Evolutionary conservation across 1,140 invertebrate species (phyloP), one percentile per base, ranked within the genome.

Genomic region (Lasioglossum baleicum): DNA sequence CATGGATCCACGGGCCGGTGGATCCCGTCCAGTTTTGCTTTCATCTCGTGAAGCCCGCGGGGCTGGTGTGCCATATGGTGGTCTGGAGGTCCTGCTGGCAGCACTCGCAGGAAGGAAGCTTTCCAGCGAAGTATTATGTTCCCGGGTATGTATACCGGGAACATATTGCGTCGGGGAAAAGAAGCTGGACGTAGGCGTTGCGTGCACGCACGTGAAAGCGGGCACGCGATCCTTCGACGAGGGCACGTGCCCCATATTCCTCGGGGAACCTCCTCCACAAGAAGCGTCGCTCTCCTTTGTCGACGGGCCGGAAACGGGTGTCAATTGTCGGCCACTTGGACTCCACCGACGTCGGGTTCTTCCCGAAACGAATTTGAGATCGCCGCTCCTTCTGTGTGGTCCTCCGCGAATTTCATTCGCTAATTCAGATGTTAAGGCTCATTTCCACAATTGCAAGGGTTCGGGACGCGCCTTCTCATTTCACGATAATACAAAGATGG

Each of bases 161-260:
- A 85, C 87, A 88, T 83, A 84, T 85, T 83, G 87, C 85, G 6
- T 20, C 15, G 20, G 20, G 66, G 80, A 31, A 71, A 78, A 87
- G 74, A 70, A 20, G 65, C 75, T 78, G 78, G 81, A 75, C 58
- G 48, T 42, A 63, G 61, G 73, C 42, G 51, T 35, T 15, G 64
- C 48, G 68, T 53, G 61, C 40, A 26, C 6, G 26, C 26, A 63
- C 69, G 84, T 74, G 82, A 80, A 86, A 77, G 61, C 70, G 67
- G 78, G 86, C 86, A 84, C 83, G 86, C 83, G 83, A 75, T 72
- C 56, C 42, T 7, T 63, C 83, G 70, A 81, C 82, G 67, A 65
- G 84, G 88, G 86, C 88, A 92, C 90, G 89, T 90, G 90, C 90
- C 87, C 88, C 60, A 51, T 78, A 78, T 87, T 83, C 83, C 67